Conservation (phyloP, 1,140 invertebrate genomes). For the Tetramorium parvispinum region DNA sequence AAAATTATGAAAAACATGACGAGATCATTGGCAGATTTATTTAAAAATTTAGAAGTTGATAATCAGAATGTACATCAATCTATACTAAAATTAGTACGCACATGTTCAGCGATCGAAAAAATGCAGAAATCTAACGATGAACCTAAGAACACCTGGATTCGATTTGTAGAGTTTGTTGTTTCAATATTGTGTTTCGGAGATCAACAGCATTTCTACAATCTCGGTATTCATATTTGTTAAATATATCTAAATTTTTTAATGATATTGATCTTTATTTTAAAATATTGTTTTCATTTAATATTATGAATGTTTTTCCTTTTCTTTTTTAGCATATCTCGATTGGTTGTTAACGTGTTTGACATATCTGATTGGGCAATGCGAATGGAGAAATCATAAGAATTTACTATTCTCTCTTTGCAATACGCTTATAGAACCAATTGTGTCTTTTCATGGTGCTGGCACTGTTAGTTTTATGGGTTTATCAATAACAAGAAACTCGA, state of each 20-base stretch:
- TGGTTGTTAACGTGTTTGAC: conserved; percentile 85
- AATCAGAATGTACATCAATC: conserved; percentile 81
- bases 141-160: conserved; percentile 75
- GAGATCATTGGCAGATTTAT: conserved; percentile 77
- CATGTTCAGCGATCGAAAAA: conserved; percentile 76
- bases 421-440: conserved; percentile 84
- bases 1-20: conserved; percentile 80
- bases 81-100: conserved; percentile 78
- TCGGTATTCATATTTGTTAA: conserved; percentile 80
- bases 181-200: conserved; percentile 80
- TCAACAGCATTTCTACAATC: conserved; percentile 86
- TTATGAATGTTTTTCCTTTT: conserved; percentile 59
- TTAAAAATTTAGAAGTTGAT: conserved; percentile 74
- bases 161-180: conserved; percentile 79
- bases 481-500: conserved; percentile 85
- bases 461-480: conserved; percentile 86
- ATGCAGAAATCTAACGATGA: conserved; percentile 58
- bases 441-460: conserved; percentile 85
- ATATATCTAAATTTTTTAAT: neutral
- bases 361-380: conserved; percentile 84
- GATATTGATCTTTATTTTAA: neutral
- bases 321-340: conserved; percentile 85
- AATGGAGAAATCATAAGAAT: conserved; percentile 83
- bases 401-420: conserved; percentile 77
- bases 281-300: neutral